Base-by-base conservation (phyloP, 2,888 invertebrate species). In the Amiota minor region DNA sequence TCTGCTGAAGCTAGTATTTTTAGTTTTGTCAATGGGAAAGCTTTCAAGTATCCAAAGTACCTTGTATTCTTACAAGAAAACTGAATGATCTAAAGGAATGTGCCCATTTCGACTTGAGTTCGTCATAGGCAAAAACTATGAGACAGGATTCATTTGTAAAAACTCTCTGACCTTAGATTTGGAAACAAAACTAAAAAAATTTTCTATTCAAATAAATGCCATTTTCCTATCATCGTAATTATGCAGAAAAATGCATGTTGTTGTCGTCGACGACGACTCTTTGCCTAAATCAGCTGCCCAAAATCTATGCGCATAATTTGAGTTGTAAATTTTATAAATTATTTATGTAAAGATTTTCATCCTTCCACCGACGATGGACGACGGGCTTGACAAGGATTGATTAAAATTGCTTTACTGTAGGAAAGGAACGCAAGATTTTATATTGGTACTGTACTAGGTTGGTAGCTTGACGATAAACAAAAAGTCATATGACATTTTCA, bases 221-320 rank as follows among this genome's bases (percentile, higher is more conserved):
- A 11, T 59, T 16, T 35, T 35, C 35, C 35, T 16, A 16, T 59
- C 18, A 59, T 47, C 16, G 18, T 16, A 65, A 65, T 65, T 65
- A 65, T 65, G 46, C 65, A 65, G 47, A 47, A 18, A 35, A 65
- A 10, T 18, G 47, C n/a, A 64, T 64, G 14, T 14, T 45, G 46
- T 9, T n/a, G n/a, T n/a, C n/a, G n/a, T n/a, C n/a, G n/a, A n/a
- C 16, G n/a, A 49, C 18, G n/a, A 14, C 20, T 59, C 20, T 65
- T 16, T 65, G 46, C 49, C n/a, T n/a, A 64, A 64, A 64, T 64
- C 64, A 64, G 46, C 14, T 64, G 45, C 1, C 16, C 16, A 47
- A 65, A 65, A 65, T 65, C 65, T 65, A 65, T 65, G 65, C 65
- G 65, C 65, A 65, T 65, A 62, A 62, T 23, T 62, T 62, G n/a